These are phyloP conservation scores for Macrobrachium nipponense DNA, from an alignment of 1,140 invertebrate genomes.

Conservation along the genomic window DNA sequence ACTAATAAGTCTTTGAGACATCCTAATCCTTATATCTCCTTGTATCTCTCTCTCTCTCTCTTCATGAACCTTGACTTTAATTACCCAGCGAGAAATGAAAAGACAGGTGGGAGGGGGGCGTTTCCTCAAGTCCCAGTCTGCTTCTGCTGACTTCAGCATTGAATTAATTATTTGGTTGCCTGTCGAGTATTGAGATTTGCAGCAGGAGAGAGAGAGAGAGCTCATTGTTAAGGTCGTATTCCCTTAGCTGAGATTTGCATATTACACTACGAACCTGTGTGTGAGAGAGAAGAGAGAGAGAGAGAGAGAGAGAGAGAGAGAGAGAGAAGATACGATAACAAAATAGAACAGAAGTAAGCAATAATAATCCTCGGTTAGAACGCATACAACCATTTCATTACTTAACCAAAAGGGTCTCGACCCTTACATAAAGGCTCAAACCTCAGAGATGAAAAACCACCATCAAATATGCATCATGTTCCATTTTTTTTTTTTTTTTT, in stretches of 20 bases:
- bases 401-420: too few relatives aligned
- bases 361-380: neutral
- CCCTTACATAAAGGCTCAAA: too few relatives aligned
- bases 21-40: too few relatives aligned
- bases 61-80: neutral
- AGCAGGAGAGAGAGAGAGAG: constrained; percentile 24
- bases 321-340: neutral
- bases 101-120: too few relatives aligned
- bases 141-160: neutral
- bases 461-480: too few relatives aligned
- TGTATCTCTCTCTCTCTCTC: constrained; percentile 19
- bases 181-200: neutral
- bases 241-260: too few relatives aligned
- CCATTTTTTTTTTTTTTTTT: too few relatives aligned
- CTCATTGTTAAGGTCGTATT: too few relatives aligned
- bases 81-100: neutral
- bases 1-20: too few relatives aligned
- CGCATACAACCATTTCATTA: too few relatives aligned
- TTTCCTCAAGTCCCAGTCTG: neutral
- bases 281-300: constrained; percentile 20
- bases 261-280: too few relatives aligned
- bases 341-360: neutral
- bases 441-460: too few relatives aligned
- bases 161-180: neutral
- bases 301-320: constrained; percentile 23